Conservation (phyloP, 2,888 invertebrate species). For the Rhimphoctona megacephalus region DNA sequence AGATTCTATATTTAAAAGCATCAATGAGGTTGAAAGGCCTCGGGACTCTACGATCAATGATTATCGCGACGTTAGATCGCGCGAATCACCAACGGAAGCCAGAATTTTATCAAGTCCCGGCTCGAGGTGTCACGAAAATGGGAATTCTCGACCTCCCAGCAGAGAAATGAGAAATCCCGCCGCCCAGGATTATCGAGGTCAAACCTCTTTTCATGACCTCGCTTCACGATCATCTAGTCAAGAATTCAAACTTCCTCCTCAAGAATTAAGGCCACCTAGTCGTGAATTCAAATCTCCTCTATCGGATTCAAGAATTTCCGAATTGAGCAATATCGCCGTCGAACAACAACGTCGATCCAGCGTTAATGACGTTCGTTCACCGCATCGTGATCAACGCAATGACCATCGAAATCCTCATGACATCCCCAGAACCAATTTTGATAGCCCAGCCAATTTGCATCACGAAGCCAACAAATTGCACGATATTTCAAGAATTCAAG, state of each 20-base stretch:
- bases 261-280: conserved; percentile 75
- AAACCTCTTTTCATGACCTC: conserved; percentile 46
- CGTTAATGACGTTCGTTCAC: conserved; percentile 46
- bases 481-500: conserved; percentile 62
- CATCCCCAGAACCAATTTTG: background rate
- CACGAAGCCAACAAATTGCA: conserved; percentile 68
- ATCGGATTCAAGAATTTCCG: conserved; percentile 68
- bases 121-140: conserved; percentile 71
- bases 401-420: background rate
- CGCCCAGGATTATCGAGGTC: conserved; percentile 70
- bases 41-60: conserved; percentile 68
- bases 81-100: conserved; percentile 29
- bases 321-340: conserved; percentile 23
- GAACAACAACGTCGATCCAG: conserved; percentile 19
- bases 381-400: background rate
- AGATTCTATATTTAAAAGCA: conserved; percentile 72
- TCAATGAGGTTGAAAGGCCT: conserved; percentile 74
- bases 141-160: conserved; percentile 73
- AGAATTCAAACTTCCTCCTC: conserved; percentile 72
- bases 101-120: conserved; percentile 61
- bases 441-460: background rate
- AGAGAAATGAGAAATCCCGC: conserved; percentile 67
- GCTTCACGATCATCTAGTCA: conserved; percentile 64
- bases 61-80: conserved; percentile 49
- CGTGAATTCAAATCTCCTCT: conserved; percentile 74